Evolutionary conservation across 2,888 invertebrate species (phyloP).

Genomic region (Andrena hattorfiana): DNA sequence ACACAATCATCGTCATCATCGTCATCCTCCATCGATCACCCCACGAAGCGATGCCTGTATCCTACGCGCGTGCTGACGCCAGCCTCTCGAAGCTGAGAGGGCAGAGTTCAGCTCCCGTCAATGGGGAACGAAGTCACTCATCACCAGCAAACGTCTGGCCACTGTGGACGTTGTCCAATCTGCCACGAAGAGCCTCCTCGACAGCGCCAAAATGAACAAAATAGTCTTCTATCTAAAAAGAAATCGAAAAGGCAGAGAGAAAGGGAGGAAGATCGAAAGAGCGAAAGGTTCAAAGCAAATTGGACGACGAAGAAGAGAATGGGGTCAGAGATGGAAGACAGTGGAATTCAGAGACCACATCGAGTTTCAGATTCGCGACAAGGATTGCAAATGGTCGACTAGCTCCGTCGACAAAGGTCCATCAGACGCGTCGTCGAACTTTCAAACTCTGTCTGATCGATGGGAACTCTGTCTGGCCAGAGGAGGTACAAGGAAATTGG

Average conservation of each 20-base stretch:
- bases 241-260: too few relatives aligned
- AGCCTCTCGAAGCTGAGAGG: conserved; percentile 23
- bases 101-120: conserved; percentile 26
- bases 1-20: conserved; percentile 74
- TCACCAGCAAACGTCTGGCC: conserved; percentile 6
- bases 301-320: not conserved
- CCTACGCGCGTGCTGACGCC: conserved; percentile 55
- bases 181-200: not conserved
- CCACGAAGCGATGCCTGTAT: conserved; percentile 66
- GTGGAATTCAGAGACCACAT: not conserved
- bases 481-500: conserved; percentile 15
- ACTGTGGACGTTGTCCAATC: not conserved
- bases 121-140: conserved; percentile 10
- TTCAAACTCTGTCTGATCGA: conserved; percentile 32
- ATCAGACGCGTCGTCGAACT: conserved; percentile 13
- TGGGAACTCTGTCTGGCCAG: conserved; percentile 7
- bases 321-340: not conserved
- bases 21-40: conserved; percentile 70
- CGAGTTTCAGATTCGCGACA: conserved; percentile 19
- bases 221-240: too few relatives aligned
- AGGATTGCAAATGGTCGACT: conserved; percentile 4
- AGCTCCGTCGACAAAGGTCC: conserved; percentile 17
- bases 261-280: not conserved
- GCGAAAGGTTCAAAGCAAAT: too few relatives aligned
- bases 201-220: too few relatives aligned